Conservation (phyloP, 2,888 invertebrate species). For the Ormia ochracea region DNA sequence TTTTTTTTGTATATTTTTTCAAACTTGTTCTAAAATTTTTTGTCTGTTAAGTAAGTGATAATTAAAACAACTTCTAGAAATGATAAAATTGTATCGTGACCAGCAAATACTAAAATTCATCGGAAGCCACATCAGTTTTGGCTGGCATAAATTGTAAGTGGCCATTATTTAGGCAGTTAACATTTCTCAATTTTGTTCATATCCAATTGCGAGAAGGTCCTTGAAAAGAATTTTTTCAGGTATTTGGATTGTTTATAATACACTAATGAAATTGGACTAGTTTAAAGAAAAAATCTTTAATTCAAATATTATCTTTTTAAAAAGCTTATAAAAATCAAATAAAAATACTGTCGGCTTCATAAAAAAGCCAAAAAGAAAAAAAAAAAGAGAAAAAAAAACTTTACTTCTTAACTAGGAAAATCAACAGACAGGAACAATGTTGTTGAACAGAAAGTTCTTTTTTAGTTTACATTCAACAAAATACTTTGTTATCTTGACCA, state of each 20-base stretch:
- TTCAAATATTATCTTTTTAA: background rate
- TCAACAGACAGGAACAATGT: conserved; percentile 30
- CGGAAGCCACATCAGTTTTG: too few relatives aligned
- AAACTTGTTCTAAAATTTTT: too few relatives aligned
- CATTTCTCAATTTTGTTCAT: too few relatives aligned
- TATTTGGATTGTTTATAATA: background rate
- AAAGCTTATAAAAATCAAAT: conserved; percentile 9
- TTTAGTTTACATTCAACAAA: conserved; percentile 9
- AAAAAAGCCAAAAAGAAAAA: conserved; percentile 9
- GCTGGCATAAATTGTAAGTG: too few relatives aligned
- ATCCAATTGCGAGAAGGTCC: too few relatives aligned
- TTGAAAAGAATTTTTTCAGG: background rate
- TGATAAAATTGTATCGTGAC: too few relatives aligned
- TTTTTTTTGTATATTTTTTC: too few relatives aligned
- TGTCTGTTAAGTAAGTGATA: too few relatives aligned
- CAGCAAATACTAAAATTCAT: too few relatives aligned
- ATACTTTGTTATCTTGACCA: conserved; percentile 29
- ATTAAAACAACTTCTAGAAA: too few relatives aligned
- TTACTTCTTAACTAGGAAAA: conserved; percentile 19
- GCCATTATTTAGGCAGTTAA: too few relatives aligned
- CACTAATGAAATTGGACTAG: background rate
- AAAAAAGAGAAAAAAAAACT: conserved; percentile 1
- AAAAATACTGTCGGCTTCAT: conserved; percentile 30
- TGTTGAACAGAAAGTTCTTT: background rate
- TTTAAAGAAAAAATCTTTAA: conserved; percentile 16